Evolutionary conservation across 1,140 invertebrate genomes (phyloP), one percentile per base, ranked within the genome.

Genomic region (Drosophila navojoa): DNA sequence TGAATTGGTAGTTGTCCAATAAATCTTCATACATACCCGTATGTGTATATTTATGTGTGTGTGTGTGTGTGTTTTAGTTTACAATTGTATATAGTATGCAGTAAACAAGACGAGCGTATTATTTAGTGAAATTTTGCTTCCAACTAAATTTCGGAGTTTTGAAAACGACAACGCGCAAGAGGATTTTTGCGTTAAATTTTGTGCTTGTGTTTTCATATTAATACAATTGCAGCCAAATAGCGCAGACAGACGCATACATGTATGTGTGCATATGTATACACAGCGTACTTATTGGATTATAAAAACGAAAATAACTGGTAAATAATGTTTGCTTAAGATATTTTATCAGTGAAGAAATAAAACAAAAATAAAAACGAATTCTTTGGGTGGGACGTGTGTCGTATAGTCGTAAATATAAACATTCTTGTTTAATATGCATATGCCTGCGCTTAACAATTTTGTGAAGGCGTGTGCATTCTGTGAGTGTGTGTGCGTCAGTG

Each of bases 201-300:
- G 55, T 71, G 77, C 50, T 71, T 54, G 66, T 86, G 66, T 86
- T 77, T 75, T 76, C 45, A 63, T 77, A 75, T 78, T 81, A 78
- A 69, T 81, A 73, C 57, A 81, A 76, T 69, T 87, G 75, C 75
- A 78, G 57, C 40, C 40, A 11, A 38, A 29, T 11, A 32, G 42
- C 15, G 25, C 40, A 71, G 45, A 60, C 42, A 78, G 47, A 55
- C 42, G 66, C 61, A 57, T 59, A 75, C 60, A 38, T 38, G 32
- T 55, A 82, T 49, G 71, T 62, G 67, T 59, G 70, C 60, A 55
- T 54, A 10, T 55, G 78, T 49, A 73, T 62, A 63, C 64, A 87
- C 19, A 55, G 63, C 52, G 67, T 58, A 87, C 79, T 67, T 82
- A 86, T 86, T 86, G 82, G 82, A 86, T 87, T 86, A 86, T 71